Percentiles rank a stretch among this genome's conserved stretches.
Conservation (phyloP, 2,113 vertebrate genomes). For the Nettapus auritus region DNA sequence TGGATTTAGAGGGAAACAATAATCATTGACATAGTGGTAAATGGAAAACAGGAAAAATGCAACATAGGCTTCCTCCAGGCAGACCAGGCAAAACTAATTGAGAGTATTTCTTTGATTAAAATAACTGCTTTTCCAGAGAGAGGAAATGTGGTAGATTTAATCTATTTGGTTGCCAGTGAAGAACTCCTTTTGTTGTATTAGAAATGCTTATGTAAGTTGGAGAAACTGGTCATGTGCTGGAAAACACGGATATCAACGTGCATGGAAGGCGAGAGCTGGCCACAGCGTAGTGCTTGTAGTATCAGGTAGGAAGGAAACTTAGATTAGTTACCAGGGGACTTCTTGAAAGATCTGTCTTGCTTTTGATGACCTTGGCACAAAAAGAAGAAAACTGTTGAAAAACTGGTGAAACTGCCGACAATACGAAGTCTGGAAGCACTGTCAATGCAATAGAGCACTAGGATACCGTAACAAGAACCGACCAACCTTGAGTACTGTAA, state of each 20-base stretch:
- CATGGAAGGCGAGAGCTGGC: background rate
- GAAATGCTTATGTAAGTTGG: background rate
- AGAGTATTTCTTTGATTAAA: slow-evolving; percentile 4
- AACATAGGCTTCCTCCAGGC: background rate
- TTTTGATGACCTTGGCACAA: background rate
- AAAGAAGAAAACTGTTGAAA: background rate
- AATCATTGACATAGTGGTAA: background rate
- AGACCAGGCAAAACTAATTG: background rate
- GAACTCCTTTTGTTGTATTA: background rate
- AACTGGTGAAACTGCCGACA: slow-evolving; percentile 5
- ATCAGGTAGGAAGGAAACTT: background rate
- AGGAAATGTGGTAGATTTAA: background rate
- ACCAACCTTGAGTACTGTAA: background rate
- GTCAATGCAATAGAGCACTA: background rate
- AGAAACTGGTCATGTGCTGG: background rate
- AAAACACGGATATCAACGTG: background rate
- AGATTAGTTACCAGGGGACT: background rate
- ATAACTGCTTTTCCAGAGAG: slow-evolving; percentile 17
- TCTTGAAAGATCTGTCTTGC: background rate
- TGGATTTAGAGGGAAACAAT: background rate
- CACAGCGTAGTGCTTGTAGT: background rate
- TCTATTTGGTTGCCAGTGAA: background rate
- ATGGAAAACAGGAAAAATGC: background rate
- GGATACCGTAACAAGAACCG: background rate
- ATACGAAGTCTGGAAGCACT: background rate